A percentile compares a stretch with the other conserved stretches of the same genome.
Evolutionary conservation across 2,797 vertebrate genomes (phyloP).

Genomic region (Decapterus maruadsi): DNA sequence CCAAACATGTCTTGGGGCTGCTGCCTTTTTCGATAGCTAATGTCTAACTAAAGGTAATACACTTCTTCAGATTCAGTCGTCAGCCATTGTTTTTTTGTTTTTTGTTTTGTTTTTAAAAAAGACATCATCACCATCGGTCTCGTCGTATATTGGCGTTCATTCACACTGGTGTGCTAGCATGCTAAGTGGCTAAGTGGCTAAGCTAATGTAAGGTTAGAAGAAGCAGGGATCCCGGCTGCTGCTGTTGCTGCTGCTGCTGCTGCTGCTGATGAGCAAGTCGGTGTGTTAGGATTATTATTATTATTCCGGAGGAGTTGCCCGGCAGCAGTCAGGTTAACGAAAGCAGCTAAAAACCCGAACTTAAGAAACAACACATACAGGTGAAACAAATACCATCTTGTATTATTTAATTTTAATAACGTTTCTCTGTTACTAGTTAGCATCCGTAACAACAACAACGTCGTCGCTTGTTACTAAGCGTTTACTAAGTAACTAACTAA

Average conservation of each 20-base stretch:
- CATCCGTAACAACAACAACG: slow-evolving; percentile 15
- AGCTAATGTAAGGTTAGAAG: neutral
- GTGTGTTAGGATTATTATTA: slow-evolving; percentile 78
- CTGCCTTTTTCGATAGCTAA: slow-evolving; percentile 58
- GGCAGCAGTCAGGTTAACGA: slow-evolving; percentile 65
- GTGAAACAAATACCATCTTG: slow-evolving; percentile 42
- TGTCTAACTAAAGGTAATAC: slow-evolving; percentile 77
- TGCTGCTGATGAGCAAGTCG: slow-evolving; percentile 63
- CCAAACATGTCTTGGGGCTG: slow-evolving; percentile 66
- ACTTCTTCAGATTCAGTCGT: neutral
- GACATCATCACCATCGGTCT: slow-evolving; percentile 14
- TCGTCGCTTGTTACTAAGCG: slow-evolving; percentile 60
- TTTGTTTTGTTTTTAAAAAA: neutral
- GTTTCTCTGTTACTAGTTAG: neutral
- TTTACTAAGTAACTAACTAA: slow-evolving; percentile 62
- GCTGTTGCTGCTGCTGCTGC: too few relatives aligned
- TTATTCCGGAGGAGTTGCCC: slow-evolving; percentile 79
- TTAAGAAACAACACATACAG: slow-evolving; percentile 42
- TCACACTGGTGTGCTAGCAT: slow-evolving; percentile 65
- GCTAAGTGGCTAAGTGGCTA: slow-evolving; percentile 63
- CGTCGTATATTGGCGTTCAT: slow-evolving; percentile 45
- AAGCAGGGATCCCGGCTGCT: too few relatives aligned
- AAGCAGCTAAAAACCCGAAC: slow-evolving; percentile 42
- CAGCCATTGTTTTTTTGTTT: slow-evolving; percentile 11
- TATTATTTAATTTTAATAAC: neutral